Base-by-base conservation (phyloP, 2,113 vertebrate species). In the Syrmaticus mikado region DNA sequence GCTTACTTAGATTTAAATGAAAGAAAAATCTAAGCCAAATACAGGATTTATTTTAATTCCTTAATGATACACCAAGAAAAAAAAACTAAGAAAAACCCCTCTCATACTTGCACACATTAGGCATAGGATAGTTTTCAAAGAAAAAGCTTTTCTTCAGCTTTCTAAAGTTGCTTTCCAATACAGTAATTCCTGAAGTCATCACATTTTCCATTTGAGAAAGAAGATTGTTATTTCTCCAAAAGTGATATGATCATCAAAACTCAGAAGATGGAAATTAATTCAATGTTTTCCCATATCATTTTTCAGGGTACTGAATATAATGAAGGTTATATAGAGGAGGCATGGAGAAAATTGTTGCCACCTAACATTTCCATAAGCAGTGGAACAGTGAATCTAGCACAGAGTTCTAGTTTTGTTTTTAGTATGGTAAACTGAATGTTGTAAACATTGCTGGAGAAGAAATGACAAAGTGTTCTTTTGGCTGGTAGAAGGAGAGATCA, bases 131-230 rank as follows among this genome's bases (percentile, higher is more conserved):
- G 62, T 74, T 94, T 93, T 89, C 72, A 78, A 91, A 90, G n/a
- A 64, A 80, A 82, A 28, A 83, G 68, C 52, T 75, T 81, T 94
- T 94, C 19, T 73, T 85, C 43, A 78, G 43, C 68, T 94, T 76
- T 65, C 82, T 41, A 18, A 38, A 20, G 68, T 88, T 79, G 30
- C 65, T 88, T 95, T 87, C 74, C 20, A 67, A 61, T 17, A 75
- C 24, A 87, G 67, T 83, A 20, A 83, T 83, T 92, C 82, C 89
- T 94, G 48, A 94, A 94, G 52, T 38, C 61, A 78, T 83, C 90
- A 87, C 9, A 81, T 88, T 92, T 96, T 95, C 93, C 95, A 94
- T 60, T 75, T 81, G 72, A 89, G 40, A 90, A 94, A 85, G 80
- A 90, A 48, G 85, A 30, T 36, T 20, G 43, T 91, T 91, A 62